Percentiles rank a stretch among this genome's conserved stretches.
These are phyloP conservation scores for Protophormia terraenovae DNA, from an alignment of 2,888 invertebrate species.

Conservation along the genomic window DNA sequence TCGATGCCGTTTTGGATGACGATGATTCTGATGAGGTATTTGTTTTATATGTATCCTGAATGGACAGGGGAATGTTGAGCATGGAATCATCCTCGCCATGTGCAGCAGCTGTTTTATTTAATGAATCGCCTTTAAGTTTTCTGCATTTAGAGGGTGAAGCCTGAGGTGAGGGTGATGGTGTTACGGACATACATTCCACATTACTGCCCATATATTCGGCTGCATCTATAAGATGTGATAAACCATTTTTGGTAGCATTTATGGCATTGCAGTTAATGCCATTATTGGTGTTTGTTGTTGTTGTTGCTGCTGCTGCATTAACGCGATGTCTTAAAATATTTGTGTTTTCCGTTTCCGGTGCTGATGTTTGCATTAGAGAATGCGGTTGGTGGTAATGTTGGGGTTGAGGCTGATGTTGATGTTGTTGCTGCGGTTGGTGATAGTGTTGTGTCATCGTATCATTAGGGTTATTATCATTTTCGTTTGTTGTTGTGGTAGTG, in stretches of 20 bases:
- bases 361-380: neutral
- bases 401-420: slow-evolving; percentile 23
- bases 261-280: slow-evolving; percentile 49
- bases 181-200: slow-evolving; percentile 76
- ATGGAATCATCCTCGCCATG: neutral
- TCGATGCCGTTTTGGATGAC: slow-evolving; percentile 63
- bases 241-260: slow-evolving; percentile 52
- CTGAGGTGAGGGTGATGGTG: slow-evolving; percentile 75
- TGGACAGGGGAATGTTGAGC: slow-evolving; percentile 5
- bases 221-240: slow-evolving; percentile 64
- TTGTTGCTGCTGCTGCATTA: neutral
- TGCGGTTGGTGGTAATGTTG: slow-evolving; percentile 49
- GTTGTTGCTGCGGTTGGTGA: slow-evolving; percentile 55
- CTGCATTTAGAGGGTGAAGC: slow-evolving; percentile 72
- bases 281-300: neutral
- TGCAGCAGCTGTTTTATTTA: neutral
- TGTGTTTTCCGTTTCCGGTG: slow-evolving; percentile 44
- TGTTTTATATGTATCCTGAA: slow-evolving; percentile 44
- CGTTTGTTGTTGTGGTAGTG: slow-evolving; percentile 54
- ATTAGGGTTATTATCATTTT: slow-evolving; percentile 57
- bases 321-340: slow-evolving; percentile 73
- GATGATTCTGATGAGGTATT: slow-evolving; percentile 62
- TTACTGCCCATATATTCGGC: slow-evolving; percentile 74
- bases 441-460: slow-evolving; percentile 67
- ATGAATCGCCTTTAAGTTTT: slow-evolving; percentile 19